Evolutionary conservation across 2,113 vertebrate genomes (phyloP), one percentile per base, ranked within the genome.

Genomic region (Cercocebus atys): DNA sequence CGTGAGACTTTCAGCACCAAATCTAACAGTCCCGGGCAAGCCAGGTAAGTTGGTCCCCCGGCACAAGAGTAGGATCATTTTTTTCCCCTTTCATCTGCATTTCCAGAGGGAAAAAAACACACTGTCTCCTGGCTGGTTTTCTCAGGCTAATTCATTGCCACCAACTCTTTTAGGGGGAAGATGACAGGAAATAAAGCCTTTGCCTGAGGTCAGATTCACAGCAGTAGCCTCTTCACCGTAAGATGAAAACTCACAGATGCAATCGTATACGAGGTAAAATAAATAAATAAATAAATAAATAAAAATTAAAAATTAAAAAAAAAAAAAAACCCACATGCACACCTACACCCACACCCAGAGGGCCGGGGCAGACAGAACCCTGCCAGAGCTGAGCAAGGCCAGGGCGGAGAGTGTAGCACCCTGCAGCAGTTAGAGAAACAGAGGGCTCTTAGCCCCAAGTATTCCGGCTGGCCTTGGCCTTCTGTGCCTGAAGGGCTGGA

Each of bases 141-240:
- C 72, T n/a, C 80, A 27, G 66, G 45, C 68, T n/a, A 14, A 92
- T 79, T 52, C 55, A 45, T 87, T 93, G 90, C 75, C 78, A 92
- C 75, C 70, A 72, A 8, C 18, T 66, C 75, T 84, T 89, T 68
- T 0, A 30, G 59, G 35, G 55, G 73, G 22, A 81, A 79, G 82
- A 88, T 23, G 84, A 73, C 52, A 64, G 57, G 50, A 40, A 80
- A 64, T 8, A 91, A 85, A 93, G n/a, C 35, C 7, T 96, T 57
- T 40, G 55, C 47, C 89, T 64, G 70, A 47, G 82, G 73, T 72
- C 76, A 84, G 10, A 90, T 87, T 22, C 80, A 47, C 23, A 75
- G 64, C 64, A 83, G 81, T 17, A 35, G 57, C 64, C 9, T 76
- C 80, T 82, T 92, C 40, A 0, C 81, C 81, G 11, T 25, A 20